Evolutionary conservation across 2,797 vertebrate genomes (phyloP).

Genomic region (Adelosebastes latens): DNA sequence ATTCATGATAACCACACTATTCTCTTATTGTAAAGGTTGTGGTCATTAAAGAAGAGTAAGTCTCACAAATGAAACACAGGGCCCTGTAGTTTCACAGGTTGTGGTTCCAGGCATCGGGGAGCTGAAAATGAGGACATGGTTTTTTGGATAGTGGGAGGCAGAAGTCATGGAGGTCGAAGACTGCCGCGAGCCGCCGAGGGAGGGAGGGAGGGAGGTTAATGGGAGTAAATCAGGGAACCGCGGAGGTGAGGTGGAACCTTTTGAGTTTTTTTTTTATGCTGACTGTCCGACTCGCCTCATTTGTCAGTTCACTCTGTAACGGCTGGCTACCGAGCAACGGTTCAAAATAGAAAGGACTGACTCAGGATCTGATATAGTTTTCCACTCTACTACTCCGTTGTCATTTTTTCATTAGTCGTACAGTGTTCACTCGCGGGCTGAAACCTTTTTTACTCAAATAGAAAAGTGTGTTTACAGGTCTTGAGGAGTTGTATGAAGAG

Average conservation of each 20-base stretch:
- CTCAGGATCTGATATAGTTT: conserved; percentile 12
- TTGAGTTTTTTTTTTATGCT: conserved; percentile 27
- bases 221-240: conserved; percentile 50
- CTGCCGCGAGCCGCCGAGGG: conserved; percentile 28
- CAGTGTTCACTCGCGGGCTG: not conserved
- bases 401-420: conserved; percentile 15
- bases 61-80: not conserved
- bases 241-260: conserved; percentile 46
- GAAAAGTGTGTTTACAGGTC: not conserved
- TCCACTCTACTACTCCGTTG: not conserved
- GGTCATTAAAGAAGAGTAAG: not conserved
- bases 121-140: conserved; percentile 50
- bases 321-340: conserved; percentile 16
- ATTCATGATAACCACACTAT: not conserved
- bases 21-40: not conserved
- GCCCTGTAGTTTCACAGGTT: conserved; percentile 22
- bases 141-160: conserved; percentile 41
- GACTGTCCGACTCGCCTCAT: conserved; percentile 53
- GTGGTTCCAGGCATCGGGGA: conserved; percentile 40
- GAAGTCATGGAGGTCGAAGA: conserved; percentile 43
- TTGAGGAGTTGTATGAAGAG: not conserved
- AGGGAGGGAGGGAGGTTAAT: conserved; percentile 47
- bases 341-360: conserved; percentile 26
- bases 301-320: conserved; percentile 46
- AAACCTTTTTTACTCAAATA: not conserved